phyloP scores from a whole-genome alignment of 1,140 invertebrate genomes.

The Coelopa frigida region DNA sequence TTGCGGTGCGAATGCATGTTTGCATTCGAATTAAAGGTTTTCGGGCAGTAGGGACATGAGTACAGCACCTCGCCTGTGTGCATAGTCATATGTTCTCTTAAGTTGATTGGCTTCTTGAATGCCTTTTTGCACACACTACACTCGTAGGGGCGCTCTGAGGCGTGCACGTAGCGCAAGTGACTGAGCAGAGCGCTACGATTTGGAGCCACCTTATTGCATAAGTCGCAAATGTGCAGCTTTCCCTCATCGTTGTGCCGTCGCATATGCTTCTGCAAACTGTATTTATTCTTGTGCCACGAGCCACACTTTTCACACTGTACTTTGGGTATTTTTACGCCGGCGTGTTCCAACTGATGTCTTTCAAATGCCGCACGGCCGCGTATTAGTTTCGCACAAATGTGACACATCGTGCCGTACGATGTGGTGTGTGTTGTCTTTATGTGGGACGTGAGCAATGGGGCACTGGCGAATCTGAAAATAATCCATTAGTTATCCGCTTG shows the following conservation, averaged over 20 bases:
- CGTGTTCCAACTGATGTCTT: constrained; percentile 35
- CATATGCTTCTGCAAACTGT: constrained; percentile 36
- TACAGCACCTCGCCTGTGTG: constrained; percentile 26
- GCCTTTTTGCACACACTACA: constrained; percentile 36
- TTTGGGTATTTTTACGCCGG: constrained; percentile 29
- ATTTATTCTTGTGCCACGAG: constrained; percentile 40
- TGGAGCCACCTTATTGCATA: constrained; percentile 37
- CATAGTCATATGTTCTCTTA: constrained; percentile 15
- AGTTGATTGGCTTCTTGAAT: constrained; percentile 37
- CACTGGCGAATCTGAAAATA: constrained; percentile 25
- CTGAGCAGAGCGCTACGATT: constrained; percentile 37
- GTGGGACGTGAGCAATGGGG: constrained; percentile 24
- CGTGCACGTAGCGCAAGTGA: constrained; percentile 38
- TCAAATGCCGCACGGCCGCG: constrained; percentile 30
- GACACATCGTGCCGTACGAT: constrained; percentile 34
- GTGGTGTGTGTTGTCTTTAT: constrained; percentile 29
- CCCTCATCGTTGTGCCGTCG: constrained; percentile 26
- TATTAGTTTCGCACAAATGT: constrained; percentile 40
- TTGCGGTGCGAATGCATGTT: constrained; percentile 41
- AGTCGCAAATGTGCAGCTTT: constrained; percentile 24
- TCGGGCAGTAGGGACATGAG: constrained; percentile 33
- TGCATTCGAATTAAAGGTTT: constrained; percentile 37
- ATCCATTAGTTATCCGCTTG: not conserved
- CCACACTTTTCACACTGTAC: constrained; percentile 41
- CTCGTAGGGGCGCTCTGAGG: constrained; percentile 23